Conservation (phyloP, 2,888 invertebrate genomes). For the Lumbricus terrestris region DNA sequence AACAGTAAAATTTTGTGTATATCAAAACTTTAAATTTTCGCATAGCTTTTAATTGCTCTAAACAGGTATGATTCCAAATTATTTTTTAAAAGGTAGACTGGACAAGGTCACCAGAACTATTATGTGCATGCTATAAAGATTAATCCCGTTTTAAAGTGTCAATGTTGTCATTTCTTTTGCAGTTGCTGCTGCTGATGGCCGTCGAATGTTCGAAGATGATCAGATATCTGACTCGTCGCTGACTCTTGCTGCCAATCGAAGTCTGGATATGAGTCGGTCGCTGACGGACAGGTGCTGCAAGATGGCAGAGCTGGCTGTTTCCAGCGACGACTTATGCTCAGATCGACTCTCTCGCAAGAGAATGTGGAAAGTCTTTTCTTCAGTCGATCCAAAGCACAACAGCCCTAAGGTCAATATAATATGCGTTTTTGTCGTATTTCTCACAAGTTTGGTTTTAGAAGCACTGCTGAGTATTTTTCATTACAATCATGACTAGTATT, state of each 20-base stretch:
- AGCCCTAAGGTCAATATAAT: neutral
- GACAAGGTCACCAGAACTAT: too few species aligned
- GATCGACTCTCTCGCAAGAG: neutral
- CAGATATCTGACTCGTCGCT: constrained; percentile 55
- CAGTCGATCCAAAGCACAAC: neutral
- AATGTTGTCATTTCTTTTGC: neutral
- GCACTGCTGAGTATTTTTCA: neutral
- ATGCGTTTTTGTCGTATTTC: neutral
- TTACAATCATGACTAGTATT: neutral
- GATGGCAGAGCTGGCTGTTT: constrained; percentile 5
- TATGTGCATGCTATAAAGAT: neutral
- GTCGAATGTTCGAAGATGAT: neutral
- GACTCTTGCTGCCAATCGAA: constrained; percentile 53
- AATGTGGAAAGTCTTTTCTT: neutral
- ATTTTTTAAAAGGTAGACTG: neutral
- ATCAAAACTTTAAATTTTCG: neutral
- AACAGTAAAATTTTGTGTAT: neutral
- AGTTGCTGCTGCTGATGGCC: neutral
- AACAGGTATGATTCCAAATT: neutral
- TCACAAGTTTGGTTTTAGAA: neutral
- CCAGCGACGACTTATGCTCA: neutral
- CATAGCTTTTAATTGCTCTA: neutral
- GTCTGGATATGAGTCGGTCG: constrained; percentile 52
- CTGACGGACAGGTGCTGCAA: constrained; percentile 49
- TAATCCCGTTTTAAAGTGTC: neutral